Conservation (phyloP, 2,797 vertebrate genomes). For the Coccyzus lansbergi region DNA sequence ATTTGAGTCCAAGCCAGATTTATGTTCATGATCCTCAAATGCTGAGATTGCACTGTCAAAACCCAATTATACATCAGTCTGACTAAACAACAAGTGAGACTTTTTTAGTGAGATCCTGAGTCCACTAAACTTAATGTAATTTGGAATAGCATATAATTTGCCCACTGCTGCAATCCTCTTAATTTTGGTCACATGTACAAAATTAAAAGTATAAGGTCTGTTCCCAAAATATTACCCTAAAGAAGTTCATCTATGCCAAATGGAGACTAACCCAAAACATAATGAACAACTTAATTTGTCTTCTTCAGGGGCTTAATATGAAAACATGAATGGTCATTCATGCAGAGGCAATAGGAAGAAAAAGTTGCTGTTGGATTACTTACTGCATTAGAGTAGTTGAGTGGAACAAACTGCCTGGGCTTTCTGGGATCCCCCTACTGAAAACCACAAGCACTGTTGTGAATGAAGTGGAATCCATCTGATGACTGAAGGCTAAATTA, state of each 20-base stretch:
- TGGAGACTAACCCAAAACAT: background rate
- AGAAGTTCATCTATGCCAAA: background rate
- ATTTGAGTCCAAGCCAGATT: background rate
- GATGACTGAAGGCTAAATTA: slow-evolving; percentile 4
- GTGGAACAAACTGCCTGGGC: background rate
- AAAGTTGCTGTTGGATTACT: background rate
- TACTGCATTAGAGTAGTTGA: background rate
- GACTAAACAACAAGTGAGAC: background rate
- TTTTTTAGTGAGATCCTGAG: background rate
- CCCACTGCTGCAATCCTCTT: background rate
- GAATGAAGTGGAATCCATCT: slow-evolving; percentile 23
- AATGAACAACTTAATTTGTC: background rate
- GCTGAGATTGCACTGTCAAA: background rate
- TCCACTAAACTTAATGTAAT: background rate
- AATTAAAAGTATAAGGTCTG: background rate
- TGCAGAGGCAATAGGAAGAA: background rate
- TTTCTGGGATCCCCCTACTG: slow-evolving; percentile 4
- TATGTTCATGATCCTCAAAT: background rate
- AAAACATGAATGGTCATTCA: background rate
- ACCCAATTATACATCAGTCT: background rate
- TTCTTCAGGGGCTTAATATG: background rate
- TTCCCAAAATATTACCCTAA: background rate
- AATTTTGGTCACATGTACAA: background rate
- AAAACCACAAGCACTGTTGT: slow-evolving; percentile 22
- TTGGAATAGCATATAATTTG: background rate